Evolutionary conservation across 2,888 invertebrate species (phyloP).

Genomic region (Coleophora deauratella): DNA sequence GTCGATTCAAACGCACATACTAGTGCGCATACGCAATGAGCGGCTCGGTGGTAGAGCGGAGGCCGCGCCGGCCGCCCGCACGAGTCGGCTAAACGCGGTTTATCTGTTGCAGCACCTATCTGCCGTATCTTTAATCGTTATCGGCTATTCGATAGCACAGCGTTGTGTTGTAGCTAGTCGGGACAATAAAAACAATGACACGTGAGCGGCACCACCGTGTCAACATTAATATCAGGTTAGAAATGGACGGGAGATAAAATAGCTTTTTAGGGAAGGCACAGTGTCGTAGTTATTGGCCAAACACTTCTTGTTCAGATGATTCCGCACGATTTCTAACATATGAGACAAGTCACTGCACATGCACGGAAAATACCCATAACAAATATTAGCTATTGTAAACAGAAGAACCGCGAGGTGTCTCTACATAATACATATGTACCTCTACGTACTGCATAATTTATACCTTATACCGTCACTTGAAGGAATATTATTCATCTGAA

Average conservation of each 20-base stretch:
- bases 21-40: slow-evolving; percentile 7
- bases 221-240: slow-evolving; percentile 38
- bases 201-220: slow-evolving; percentile 48
- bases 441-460: too few relatives aligned
- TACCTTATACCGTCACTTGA: too few relatives aligned
- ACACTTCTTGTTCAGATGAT: slow-evolving; percentile 28
- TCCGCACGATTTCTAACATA: background rate
- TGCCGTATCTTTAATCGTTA: slow-evolving; percentile 41
- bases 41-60: slow-evolving; percentile 17
- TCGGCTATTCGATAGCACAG: slow-evolving; percentile 39
- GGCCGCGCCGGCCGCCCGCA: slow-evolving; percentile 12
- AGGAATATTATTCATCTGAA: too few relatives aligned
- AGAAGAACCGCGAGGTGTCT: too few relatives aligned
- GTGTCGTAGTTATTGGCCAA: slow-evolving; percentile 52
- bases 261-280: slow-evolving; percentile 36
- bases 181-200: slow-evolving; percentile 69
- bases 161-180: slow-evolving; percentile 24
- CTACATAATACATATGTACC: too few relatives aligned
- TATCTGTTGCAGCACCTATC: slow-evolving; percentile 29
- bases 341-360: slow-evolving; percentile 1
- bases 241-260: slow-evolving; percentile 41
- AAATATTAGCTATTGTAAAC: background rate
- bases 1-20: slow-evolving; percentile 35
- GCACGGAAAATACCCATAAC: slow-evolving; percentile 2
- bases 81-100: slow-evolving; percentile 17